Percentiles rank a stretch among this genome's conserved stretches.
Evolutionary conservation across 2,888 invertebrate species (phyloP).

Genomic region (Phlogophora meticulosa): DNA sequence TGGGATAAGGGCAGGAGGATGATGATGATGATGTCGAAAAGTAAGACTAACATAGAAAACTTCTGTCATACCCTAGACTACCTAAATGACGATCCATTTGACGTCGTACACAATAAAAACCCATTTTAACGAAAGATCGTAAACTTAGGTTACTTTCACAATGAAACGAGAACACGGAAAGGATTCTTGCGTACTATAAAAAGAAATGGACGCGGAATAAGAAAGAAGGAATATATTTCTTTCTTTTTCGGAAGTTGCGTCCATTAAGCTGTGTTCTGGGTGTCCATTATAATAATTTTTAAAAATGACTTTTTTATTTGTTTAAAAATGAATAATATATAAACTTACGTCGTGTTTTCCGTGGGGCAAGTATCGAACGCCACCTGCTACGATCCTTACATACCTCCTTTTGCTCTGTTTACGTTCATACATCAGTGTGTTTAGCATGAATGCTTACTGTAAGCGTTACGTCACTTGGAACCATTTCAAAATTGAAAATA

Average conservation of each 20-base stretch:
- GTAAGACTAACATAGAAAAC: slow-evolving; percentile 25
- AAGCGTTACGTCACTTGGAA: no score
- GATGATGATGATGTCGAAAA: no score
- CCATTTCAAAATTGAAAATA: no score
- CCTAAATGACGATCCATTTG: slow-evolving; percentile 30
- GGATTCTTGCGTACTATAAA: slow-evolving; percentile 33
- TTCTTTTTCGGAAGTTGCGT: slow-evolving; percentile 20
- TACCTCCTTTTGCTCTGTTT: no score
- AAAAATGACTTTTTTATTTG: slow-evolving; percentile 12
- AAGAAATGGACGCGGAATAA: slow-evolving; percentile 36
- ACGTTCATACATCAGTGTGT: no score
- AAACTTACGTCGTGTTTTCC: no score
- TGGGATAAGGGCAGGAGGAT: no score
- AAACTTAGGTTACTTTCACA: slow-evolving; percentile 33
- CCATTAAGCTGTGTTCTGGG: slow-evolving; percentile 20
- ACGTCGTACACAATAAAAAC: slow-evolving; percentile 32
- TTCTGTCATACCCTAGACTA: slow-evolving; percentile 19
- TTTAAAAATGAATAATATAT: not conserved
- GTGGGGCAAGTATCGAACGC: no score
- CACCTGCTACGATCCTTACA: no score
- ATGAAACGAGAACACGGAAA: slow-evolving; percentile 29
- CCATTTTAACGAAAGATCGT: slow-evolving; percentile 38
- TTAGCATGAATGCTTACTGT: no score
- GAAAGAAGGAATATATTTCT: slow-evolving; percentile 6
- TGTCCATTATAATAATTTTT: slow-evolving; percentile 17